Conservation (phyloP, 2,888 invertebrate genomes). For the Tetragnatha montana region DNA sequence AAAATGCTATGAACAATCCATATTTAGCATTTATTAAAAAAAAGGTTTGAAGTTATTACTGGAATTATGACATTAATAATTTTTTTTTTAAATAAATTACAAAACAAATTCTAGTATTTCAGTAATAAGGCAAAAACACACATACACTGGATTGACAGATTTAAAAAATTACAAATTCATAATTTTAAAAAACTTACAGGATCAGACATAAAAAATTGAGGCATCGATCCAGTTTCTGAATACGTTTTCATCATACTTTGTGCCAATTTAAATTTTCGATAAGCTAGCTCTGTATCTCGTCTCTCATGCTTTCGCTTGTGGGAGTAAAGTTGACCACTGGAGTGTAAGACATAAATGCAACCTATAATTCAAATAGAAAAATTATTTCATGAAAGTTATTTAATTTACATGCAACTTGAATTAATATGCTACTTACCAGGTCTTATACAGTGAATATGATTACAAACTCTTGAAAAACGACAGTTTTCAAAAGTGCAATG, state of each 20-base stretch:
- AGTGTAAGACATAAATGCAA: conserved; percentile 96
- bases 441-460: conserved; percentile 98
- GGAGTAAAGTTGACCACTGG: conserved; percentile 96
- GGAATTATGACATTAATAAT: no score
- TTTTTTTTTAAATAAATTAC: no score
- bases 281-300: conserved; percentile 91
- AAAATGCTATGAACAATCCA: no score
- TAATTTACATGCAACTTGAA: not conserved
- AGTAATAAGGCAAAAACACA: no score
- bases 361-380: conserved; percentile 77
- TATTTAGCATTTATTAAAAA: no score
- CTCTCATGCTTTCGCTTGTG: conserved; percentile 98
- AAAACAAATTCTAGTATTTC: no score
- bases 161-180: not conserved
- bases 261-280: conserved; percentile 84
- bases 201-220: conserved; percentile 57
- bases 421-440: conserved; percentile 75
- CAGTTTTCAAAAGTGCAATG: conserved; percentile 93
- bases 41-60: no score
- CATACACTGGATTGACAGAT: no score
- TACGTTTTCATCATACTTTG: conserved; percentile 78
- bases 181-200: conserved; percentile 51
- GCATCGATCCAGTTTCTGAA: conserved; percentile 60
- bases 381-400: not conserved
- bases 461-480: conserved; percentile 94